Evolutionary conservation across 2,888 invertebrate genomes (phyloP).

Genomic region (Herminia tarsipennalis): DNA sequence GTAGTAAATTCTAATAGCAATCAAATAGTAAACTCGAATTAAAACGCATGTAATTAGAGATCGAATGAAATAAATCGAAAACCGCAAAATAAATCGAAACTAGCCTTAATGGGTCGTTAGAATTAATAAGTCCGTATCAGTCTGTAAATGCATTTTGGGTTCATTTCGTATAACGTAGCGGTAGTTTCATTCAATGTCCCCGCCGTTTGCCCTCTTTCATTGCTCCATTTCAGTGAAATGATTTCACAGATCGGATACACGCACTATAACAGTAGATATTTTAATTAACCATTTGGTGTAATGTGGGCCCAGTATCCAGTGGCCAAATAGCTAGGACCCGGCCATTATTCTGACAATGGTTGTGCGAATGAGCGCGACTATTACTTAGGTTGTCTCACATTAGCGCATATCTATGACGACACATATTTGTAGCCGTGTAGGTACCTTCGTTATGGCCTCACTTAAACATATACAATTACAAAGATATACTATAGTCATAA

Average conservation of each 20-base stretch:
- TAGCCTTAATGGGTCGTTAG: too few species aligned
- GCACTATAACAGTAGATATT: slow-evolving; percentile 43
- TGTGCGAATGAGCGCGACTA: slow-evolving; percentile 32
- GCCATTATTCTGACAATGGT: slow-evolving; percentile 38
- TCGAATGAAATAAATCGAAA: too few species aligned
- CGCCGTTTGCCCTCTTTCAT: slow-evolving; percentile 33
- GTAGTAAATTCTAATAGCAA: too few species aligned
- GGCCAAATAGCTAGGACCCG: slow-evolving; percentile 37
- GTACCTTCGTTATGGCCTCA: slow-evolving; percentile 4
- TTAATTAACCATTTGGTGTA: slow-evolving; percentile 52
- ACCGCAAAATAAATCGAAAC: too few species aligned
- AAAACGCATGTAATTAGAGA: too few species aligned
- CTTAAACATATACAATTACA: neutral
- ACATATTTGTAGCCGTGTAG: slow-evolving; percentile 31
- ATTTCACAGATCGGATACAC: slow-evolving; percentile 47
- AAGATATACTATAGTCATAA: slow-evolving; percentile 4
- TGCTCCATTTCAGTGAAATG: slow-evolving; percentile 41
- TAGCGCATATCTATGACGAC: slow-evolving; percentile 29
- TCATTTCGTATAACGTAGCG: slow-evolving; percentile 9
- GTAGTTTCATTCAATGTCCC: slow-evolving; percentile 24
- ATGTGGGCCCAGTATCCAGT: slow-evolving; percentile 40
- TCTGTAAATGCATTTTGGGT: slow-evolving; percentile 7
- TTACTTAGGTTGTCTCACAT: slow-evolving; percentile 31
- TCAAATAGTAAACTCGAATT: too few species aligned
- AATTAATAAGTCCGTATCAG: slow-evolving; percentile 3